phyloP scores from a whole-genome alignment of 2,888 invertebrate species.

The Acronicta psi region DNA sequence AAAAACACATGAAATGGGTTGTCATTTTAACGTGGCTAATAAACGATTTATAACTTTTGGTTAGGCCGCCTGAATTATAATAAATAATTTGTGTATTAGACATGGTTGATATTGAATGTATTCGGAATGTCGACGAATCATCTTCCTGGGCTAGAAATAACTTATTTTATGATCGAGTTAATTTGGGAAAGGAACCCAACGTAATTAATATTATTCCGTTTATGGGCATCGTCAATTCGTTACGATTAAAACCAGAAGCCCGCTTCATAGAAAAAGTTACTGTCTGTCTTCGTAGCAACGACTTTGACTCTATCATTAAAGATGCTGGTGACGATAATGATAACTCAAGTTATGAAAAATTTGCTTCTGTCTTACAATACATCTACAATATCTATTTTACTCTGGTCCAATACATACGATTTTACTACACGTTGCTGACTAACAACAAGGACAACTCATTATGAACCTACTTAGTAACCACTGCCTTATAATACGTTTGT shows the following conservation, averaged over 20 bases:
- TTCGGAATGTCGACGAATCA: constrained; percentile 45
- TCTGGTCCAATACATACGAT: no score
- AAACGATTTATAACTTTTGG: constrained; percentile 58
- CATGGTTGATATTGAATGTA: constrained; percentile 41
- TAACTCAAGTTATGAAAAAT: not conserved
- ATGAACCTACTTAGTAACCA: no score
- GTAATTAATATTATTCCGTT: not conserved
- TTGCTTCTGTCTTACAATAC: no score
- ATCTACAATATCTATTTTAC: no score
- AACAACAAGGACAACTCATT: no score
- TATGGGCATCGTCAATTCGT: not conserved
- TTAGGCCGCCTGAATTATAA: constrained; percentile 25
- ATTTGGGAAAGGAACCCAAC: constrained; percentile 13
- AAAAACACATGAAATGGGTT: constrained; percentile 72
- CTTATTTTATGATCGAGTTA: constrained; percentile 11
- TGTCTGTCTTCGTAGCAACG: no score
- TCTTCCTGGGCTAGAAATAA: constrained; percentile 15
- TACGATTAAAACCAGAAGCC: constrained; percentile 39
- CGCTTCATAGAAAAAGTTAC: not conserved
- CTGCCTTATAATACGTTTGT: no score
- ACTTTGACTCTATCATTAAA: not conserved
- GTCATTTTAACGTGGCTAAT: constrained; percentile 63
- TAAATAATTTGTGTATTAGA: constrained; percentile 50
- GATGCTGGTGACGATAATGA: not conserved
- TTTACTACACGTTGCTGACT: no score